Conservation (phyloP, 2,113 vertebrate species). For the Centropristis striata region DNA sequence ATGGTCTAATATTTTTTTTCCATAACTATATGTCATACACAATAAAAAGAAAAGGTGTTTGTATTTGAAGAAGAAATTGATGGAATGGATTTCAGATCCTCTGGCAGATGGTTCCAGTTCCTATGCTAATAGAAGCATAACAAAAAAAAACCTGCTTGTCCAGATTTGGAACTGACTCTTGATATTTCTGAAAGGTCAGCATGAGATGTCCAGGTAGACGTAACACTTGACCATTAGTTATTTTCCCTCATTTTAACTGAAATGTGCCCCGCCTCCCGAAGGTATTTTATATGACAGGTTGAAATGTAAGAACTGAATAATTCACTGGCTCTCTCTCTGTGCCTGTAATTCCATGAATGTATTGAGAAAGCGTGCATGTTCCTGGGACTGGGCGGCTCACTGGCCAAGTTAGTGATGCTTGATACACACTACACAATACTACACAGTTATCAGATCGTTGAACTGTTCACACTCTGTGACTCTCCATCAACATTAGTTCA, state of each 20-base stretch:
- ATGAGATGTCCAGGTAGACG: neutral
- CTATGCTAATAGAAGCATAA: neutral
- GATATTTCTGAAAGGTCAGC: constrained; percentile 39
- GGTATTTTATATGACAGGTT: no score
- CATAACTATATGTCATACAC: neutral
- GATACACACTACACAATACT: no score
- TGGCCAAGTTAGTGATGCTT: no score
- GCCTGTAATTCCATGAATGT: neutral
- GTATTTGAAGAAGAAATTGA: neutral
- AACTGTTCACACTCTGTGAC: no score
- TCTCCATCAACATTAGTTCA: no score
- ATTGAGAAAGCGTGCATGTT: no score
- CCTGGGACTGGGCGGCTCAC: no score
- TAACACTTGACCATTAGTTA: no score
- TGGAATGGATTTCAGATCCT: neutral
- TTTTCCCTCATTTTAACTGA: no score
- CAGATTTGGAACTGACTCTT: constrained; percentile 12
- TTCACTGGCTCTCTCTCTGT: neutral
- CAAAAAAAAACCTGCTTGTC: neutral
- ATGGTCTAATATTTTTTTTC: constrained; percentile 1
- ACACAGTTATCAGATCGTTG: no score
- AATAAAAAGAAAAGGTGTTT: neutral
- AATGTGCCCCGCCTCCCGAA: no score
- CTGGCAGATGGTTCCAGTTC: neutral
- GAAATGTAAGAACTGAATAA: no score